Conservation (phyloP, 2,113 vertebrate species). For the Delphinapterus leucas region DNA sequence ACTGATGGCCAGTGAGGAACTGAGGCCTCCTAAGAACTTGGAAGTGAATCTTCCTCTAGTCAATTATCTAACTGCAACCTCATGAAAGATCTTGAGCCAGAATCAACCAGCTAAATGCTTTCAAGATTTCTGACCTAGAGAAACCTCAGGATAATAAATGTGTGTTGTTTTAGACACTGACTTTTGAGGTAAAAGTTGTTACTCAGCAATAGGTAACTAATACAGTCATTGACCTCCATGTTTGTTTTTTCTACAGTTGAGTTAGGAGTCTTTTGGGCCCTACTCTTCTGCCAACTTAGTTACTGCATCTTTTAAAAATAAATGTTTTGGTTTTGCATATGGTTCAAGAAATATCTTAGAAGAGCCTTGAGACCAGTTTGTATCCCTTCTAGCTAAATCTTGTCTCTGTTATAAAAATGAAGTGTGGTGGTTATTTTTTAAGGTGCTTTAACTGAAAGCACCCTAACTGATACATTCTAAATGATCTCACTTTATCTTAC, state of each 20-base stretch:
- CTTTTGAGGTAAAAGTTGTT: not conserved
- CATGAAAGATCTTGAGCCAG: not conserved
- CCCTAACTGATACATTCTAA: not conserved
- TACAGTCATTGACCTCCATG: not conserved
- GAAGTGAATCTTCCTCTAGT: not conserved
- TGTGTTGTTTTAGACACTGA: not conserved
- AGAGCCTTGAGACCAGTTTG: not conserved
- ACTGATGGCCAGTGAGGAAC: not conserved
- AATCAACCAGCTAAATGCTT: not conserved
- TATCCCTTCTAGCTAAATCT: not conserved
- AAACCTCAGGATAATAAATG: not conserved
- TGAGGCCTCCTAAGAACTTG: not conserved
- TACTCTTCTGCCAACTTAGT: not conserved
- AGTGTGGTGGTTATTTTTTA: not conserved
- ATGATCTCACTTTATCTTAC: not conserved
- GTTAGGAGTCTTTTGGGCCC: not conserved
- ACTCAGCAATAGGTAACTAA: not conserved
- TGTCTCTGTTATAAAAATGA: not conserved
- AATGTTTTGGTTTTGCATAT: not conserved
- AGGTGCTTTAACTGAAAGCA: not conserved
- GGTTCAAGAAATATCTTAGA: not conserved
- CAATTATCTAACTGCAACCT: not conserved
- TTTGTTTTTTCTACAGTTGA: not conserved
- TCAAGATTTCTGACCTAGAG: not conserved
- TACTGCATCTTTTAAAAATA: not conserved